A percentile compares a stretch with the other conserved stretches of the same genome.
phyloP scores from a whole-genome alignment of 2,797 vertebrate genomes.

The Babyrousa celebensis region DNA sequence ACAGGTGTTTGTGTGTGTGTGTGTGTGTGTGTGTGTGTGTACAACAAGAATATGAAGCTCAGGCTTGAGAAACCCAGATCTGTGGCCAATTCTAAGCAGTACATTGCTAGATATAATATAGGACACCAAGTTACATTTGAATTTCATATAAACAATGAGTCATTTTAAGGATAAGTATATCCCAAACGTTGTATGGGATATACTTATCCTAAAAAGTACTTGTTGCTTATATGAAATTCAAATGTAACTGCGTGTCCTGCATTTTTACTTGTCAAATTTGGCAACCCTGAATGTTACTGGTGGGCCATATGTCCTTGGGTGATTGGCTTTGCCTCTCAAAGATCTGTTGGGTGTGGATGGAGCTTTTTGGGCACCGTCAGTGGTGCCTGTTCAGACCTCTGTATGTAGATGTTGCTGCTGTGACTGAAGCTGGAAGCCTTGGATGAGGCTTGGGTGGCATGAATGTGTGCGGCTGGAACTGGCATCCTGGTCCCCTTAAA shows the following conservation, averaged over 20 bases:
- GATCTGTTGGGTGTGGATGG: neutral
- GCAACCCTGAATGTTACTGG: neutral
- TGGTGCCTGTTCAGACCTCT: neutral
- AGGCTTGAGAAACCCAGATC: neutral
- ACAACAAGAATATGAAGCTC: neutral
- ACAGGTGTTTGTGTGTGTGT: too few relatives aligned
- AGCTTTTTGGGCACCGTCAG: rapidly evolving
- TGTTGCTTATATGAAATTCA: neutral
- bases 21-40: neutral
- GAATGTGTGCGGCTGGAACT: too few relatives aligned
- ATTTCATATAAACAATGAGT: neutral
- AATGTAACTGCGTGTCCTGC: neutral
- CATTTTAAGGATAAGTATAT: neutral
- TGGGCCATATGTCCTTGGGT: neutral
- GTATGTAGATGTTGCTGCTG: neutral
- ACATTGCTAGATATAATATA: neutral
- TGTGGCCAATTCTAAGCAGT: neutral
- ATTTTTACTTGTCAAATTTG: neutral
- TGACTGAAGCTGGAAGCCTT: neutral
- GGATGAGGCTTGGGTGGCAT: neutral
- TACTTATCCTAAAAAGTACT: neutral
- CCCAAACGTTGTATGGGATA: neutral
- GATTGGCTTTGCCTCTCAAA: too few relatives aligned
- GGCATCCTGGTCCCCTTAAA: neutral
- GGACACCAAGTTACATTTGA: neutral